phyloP scores from a whole-genome alignment of 2,888 invertebrate species.

The Drosophila recens region DNA sequence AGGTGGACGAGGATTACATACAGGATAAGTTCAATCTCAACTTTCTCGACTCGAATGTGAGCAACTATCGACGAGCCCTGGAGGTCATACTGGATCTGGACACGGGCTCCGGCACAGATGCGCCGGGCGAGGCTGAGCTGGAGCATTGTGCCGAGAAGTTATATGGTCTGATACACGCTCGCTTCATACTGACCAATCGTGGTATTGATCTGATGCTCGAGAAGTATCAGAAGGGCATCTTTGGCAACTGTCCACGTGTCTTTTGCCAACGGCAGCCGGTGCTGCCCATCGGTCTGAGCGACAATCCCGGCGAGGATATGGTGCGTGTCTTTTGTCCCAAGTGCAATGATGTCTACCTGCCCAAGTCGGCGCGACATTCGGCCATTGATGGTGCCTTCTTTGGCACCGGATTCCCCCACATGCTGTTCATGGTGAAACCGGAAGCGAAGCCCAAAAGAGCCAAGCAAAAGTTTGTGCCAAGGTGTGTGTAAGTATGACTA shows the following conservation, averaged over 20 bases:
- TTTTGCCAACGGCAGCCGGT: slow-evolving; percentile 99
- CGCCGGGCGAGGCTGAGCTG: slow-evolving; percentile 98
- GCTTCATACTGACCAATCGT: slow-evolving; percentile 99
- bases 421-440: slow-evolving; percentile 99
- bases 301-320: slow-evolving; percentile 99
- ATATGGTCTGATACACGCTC: slow-evolving; percentile 99
- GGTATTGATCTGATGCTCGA: slow-evolving; percentile 99
- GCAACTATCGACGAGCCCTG: slow-evolving; percentile 98
- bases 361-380: slow-evolving; percentile 98
- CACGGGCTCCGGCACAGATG: slow-evolving; percentile 87
- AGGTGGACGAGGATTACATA: slow-evolving; percentile 99
- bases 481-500: slow-evolving; percentile 87
- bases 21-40: slow-evolving; percentile 99
- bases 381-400: slow-evolving; percentile 99
- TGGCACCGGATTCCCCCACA: slow-evolving; percentile 99
- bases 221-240: slow-evolving; percentile 99
- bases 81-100: slow-evolving; percentile 99
- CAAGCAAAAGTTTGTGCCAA: slow-evolving; percentile 98
- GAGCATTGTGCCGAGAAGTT: slow-evolving; percentile 99
- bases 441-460: slow-evolving; percentile 98
- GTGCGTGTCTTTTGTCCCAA: slow-evolving; percentile 99
- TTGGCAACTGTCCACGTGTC: slow-evolving; percentile 98
- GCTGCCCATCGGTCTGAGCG: slow-evolving; percentile 98
- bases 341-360: slow-evolving; percentile 99
- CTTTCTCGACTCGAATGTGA: slow-evolving; percentile 99